A percentile compares a stretch with the other conserved stretches of the same genome.
These are phyloP conservation scores for Ophioderma brevispina DNA, from an alignment of 35 echinoderm and acorn worm genomes.

Conservation along the genomic window DNA sequence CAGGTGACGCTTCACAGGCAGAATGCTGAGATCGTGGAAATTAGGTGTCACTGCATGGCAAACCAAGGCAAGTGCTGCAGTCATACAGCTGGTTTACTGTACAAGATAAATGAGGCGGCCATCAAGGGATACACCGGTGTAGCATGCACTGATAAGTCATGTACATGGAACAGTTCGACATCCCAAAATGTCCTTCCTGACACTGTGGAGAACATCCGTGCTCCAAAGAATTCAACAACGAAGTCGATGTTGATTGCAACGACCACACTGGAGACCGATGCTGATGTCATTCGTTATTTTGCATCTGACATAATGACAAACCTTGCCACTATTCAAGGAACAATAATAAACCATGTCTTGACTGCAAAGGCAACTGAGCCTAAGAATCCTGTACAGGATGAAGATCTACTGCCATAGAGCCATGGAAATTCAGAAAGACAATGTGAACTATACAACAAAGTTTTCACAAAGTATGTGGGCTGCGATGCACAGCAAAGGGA, in stretches of 20 bases:
- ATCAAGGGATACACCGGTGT: neutral
- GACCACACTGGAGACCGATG: neutral
- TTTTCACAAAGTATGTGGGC: neutral
- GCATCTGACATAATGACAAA: neutral
- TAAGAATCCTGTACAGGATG: too few species aligned
- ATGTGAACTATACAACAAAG: neutral
- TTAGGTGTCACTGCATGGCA: slow-evolving; percentile 36
- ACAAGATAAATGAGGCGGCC: neutral
- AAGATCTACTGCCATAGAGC: neutral
- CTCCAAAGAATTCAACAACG: neutral
- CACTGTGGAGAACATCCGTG: slow-evolving; percentile 8
- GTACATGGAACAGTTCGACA: neutral
- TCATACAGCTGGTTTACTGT: slow-evolving; percentile 10
- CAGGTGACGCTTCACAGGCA: neutral
- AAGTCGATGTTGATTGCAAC: neutral
- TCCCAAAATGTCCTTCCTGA: slow-evolving; percentile 18
- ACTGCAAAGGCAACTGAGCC: neutral
- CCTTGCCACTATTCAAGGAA: neutral
- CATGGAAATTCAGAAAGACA: neutral
- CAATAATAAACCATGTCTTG: neutral
- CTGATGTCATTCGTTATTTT: neutral
- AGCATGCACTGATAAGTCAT: neutral
- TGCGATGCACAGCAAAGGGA: neutral
- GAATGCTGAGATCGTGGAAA: neutral
- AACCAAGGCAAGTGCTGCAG: slow-evolving; percentile 35